Conservation (phyloP, 2,113 vertebrate species). For the Alligator mississippiensis region DNA sequence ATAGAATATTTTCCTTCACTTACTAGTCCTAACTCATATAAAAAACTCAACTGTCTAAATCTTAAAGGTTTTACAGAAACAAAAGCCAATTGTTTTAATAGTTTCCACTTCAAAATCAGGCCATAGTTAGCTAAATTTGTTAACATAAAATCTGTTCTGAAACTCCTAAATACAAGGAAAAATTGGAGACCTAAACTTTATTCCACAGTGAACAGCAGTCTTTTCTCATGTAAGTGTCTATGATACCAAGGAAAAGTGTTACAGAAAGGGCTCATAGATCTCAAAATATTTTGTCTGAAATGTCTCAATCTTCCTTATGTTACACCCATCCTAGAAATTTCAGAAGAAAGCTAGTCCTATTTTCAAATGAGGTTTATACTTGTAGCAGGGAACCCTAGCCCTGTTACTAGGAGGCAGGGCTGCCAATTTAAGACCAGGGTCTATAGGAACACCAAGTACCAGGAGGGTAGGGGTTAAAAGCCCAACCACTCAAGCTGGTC, state of each 20-base stretch:
- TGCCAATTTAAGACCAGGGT: no score
- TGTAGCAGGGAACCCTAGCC: neutral
- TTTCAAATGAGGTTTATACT: neutral
- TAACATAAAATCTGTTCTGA: conserved; percentile 20
- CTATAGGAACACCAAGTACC: no score
- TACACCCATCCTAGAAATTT: conserved; percentile 11
- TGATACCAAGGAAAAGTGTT: conserved; percentile 5
- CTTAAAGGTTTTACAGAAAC: conserved; percentile 18
- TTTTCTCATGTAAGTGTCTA: conserved; percentile 24
- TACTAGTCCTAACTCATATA: conserved; percentile 23
- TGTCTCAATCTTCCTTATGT: conserved; percentile 8
- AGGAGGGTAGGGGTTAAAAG: no score
- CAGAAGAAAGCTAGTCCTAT: conserved; percentile 3
- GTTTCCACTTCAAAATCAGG: conserved; percentile 30
- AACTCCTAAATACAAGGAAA: conserved; percentile 3
- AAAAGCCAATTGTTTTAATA: conserved; percentile 45
- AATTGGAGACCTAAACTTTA: conserved; percentile 26
- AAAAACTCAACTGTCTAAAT: conserved; percentile 29
- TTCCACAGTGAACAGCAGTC: conserved; percentile 48
- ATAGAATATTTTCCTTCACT: conserved; percentile 42
- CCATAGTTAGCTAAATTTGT: neutral
- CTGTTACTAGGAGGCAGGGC: no score
- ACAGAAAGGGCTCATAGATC: conserved; percentile 20
- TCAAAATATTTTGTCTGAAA: conserved; percentile 3
- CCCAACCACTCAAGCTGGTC: no score